A percentile compares a stretch with the other conserved stretches of the same genome.
These are phyloP conservation scores for Conus canariensis DNA, from an alignment of 2,888 invertebrate genomes.

Conservation along the genomic window DNA sequence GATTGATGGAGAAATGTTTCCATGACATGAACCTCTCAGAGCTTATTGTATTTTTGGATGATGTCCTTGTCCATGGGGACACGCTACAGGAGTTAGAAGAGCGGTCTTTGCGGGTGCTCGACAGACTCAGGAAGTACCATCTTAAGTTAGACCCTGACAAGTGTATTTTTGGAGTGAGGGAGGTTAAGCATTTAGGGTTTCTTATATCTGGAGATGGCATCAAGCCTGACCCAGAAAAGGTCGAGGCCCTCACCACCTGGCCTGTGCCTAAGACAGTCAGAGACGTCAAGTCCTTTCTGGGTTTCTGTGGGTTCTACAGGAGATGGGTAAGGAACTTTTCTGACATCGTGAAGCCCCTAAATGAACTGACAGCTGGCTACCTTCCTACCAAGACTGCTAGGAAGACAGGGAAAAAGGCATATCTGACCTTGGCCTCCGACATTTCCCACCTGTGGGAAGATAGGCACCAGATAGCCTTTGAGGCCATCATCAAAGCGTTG, in stretches of 20 bases:
- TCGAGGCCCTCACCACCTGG: background rate
- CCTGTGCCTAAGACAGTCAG: background rate
- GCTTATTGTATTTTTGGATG: slow-evolving; percentile 26
- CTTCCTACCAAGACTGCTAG: background rate
- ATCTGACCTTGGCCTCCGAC: background rate
- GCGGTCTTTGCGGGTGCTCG: background rate
- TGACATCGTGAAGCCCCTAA: background rate
- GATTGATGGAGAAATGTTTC: background rate
- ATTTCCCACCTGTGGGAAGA: background rate
- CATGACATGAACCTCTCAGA: background rate
- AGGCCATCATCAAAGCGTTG: background rate
- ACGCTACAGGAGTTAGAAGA: background rate
- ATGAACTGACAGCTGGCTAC: background rate
- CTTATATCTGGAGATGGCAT: slow-evolving; percentile 11
- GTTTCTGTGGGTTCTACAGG: slow-evolving; percentile 37
- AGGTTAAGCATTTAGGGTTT: slow-evolving; percentile 25
- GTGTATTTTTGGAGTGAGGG: slow-evolving; percentile 9
- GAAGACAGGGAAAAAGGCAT: background rate
- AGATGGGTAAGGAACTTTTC: background rate
- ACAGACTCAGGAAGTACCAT: background rate
- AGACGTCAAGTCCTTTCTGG: slow-evolving; percentile 27
- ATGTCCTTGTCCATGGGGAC: slow-evolving; percentile 13
- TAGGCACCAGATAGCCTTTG: slow-evolving; percentile 29
- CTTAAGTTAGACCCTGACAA: slow-evolving; percentile 32
- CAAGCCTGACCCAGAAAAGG: slow-evolving; percentile 8